Conservation (phyloP, 2,113 vertebrate species). For the Megaceryle maxima region DNA sequence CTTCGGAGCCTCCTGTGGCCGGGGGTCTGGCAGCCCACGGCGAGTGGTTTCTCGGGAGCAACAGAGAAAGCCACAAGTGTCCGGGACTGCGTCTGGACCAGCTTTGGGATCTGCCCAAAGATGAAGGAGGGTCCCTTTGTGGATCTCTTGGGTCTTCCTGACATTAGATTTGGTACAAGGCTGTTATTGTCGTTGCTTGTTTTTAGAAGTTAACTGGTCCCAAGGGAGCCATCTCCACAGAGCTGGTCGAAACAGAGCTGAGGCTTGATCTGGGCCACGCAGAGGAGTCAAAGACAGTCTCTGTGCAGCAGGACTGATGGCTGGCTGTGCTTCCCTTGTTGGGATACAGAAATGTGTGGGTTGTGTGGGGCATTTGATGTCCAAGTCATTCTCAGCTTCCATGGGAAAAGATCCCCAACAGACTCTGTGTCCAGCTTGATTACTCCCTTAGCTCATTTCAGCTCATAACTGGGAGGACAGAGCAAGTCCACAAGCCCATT, state of each 20-base stretch:
- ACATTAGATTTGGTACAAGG: neutral
- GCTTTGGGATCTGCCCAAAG: neutral
- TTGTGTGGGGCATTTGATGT: fast-evolving
- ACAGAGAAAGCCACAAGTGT: neutral
- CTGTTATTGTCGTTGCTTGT: fast-evolving
- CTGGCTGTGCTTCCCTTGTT: neutral
- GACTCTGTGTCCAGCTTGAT: neutral
- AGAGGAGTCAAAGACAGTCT: neutral
- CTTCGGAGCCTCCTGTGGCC: neutral
- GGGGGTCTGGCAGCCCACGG: neutral
- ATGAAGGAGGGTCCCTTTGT: neutral
- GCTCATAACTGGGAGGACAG: neutral
- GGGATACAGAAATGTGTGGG: fast-evolving
- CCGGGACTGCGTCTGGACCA: neutral
- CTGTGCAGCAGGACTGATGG: neutral
- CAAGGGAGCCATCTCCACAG: fast-evolving
- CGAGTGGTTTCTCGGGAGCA: neutral
- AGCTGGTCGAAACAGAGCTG: fast-evolving
- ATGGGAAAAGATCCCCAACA: neutral
- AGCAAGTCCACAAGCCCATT: neutral
- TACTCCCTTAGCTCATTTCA: neutral
- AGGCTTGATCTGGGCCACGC: neutral
- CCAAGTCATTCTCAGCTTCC: neutral
- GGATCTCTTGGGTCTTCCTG: neutral
- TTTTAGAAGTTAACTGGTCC: neutral